phyloP scores from a whole-genome alignment of 92 coral and sea anemone species.

The Heliopora coerulea region DNA sequence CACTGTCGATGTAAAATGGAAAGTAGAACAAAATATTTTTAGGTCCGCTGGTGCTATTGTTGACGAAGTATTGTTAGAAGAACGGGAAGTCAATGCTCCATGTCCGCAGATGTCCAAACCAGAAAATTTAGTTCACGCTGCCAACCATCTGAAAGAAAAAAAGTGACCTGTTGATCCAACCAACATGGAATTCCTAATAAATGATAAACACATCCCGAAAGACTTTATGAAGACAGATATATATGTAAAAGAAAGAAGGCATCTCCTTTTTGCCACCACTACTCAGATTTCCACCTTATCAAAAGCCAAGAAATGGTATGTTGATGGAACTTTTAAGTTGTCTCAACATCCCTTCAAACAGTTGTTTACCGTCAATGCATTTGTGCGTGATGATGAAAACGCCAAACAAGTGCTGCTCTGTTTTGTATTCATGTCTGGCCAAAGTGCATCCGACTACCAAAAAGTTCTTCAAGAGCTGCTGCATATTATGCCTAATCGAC shows the following conservation, averaged over 20 bases:
- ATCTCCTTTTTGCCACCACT: conserved; percentile 3
- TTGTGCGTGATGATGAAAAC: conserved; percentile 23
- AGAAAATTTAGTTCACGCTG: conserved; percentile 25
- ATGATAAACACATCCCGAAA: conserved; percentile 27
- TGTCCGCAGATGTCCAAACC: conserved; percentile 44
- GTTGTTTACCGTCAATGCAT: conserved; percentile 31
- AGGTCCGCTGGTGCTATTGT: conserved; percentile 48
- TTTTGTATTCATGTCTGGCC: conserved; percentile 33
- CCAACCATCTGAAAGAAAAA: conserved; percentile 27
- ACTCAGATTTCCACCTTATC: not conserved
- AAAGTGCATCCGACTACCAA: conserved; percentile 17
- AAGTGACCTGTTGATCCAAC: conserved; percentile 27
- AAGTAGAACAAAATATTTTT: conserved; percentile 29
- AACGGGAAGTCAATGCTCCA: conserved; percentile 38
- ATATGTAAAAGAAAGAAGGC: too few relatives aligned
- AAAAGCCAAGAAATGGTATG: conserved; percentile 2
- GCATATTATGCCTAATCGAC: conserved; percentile 12
- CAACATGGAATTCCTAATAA: conserved; percentile 9
- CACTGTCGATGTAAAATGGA: conserved; percentile 33
- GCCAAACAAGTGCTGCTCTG: conserved; percentile 33
- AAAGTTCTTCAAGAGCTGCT: conserved; percentile 7
- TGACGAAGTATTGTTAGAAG: conserved; percentile 38
- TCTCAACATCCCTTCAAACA: conserved; percentile 27
- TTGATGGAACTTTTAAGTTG: conserved; percentile 39
- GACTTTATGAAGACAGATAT: conserved; percentile 35